Evolutionary conservation across 37 sponge, comb jelly and placozoan species (phyloP).

Genomic region (Beroe ovata): DNA sequence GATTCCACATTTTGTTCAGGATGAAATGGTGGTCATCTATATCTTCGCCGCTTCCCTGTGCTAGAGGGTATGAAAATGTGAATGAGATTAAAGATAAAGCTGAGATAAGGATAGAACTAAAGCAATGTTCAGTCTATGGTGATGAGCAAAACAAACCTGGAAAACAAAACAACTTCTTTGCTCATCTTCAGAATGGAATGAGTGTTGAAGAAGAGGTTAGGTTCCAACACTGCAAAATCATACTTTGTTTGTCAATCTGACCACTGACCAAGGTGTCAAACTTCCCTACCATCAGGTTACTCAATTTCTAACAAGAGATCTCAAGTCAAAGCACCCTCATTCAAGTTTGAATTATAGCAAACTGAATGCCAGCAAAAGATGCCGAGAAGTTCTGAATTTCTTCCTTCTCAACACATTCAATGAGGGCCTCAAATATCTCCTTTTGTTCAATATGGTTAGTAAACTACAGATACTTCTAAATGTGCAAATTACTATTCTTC

Average conservation of each 20-base stretch:
- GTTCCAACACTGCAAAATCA: too few species aligned
- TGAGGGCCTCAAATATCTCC: not conserved
- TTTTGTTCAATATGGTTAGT: not conserved
- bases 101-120: not conserved
- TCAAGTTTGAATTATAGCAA: not conserved
- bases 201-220: constrained; percentile 37
- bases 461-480: not conserved
- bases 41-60: not conserved
- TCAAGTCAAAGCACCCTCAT: not conserved
- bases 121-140: constrained; percentile 8
- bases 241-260: too few species aligned
- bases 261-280: too few species aligned
- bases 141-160: not conserved
- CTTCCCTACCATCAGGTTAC: not conserved
- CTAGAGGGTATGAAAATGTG: constrained; percentile 5
- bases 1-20: too few species aligned
- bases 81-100: constrained; percentile 23
- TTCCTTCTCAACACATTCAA: constrained; percentile 12
- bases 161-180: constrained; percentile 6
- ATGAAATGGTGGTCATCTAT: constrained; percentile 38
- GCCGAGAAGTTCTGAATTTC: constrained; percentile 8
- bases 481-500: not conserved
- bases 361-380: constrained; percentile 1
- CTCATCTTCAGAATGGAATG: not conserved
- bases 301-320: not conserved